Conservation (phyloP, 2,113 vertebrate species). For the Larimichthys polyactis region DNA sequence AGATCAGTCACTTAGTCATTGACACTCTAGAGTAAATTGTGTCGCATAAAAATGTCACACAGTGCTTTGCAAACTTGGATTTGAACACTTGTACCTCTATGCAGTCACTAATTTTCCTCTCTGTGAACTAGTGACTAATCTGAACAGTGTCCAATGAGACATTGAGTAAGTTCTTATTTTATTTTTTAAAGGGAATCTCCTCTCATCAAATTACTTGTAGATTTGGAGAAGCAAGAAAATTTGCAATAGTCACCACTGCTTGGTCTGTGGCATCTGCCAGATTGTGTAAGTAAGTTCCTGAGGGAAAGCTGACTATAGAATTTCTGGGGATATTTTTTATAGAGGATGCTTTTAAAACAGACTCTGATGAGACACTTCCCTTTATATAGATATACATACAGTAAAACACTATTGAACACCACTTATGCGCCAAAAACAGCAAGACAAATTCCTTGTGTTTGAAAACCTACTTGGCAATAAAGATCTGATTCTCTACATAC, state of each 20-base stretch:
- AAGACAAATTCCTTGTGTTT: too few relatives aligned
- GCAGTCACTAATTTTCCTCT: background rate
- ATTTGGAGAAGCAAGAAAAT: too few relatives aligned
- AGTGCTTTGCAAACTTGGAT: background rate
- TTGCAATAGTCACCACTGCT: too few relatives aligned
- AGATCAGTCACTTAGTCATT: background rate
- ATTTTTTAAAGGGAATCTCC: too few relatives aligned
- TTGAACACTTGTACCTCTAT: background rate
- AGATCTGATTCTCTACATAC: conserved; percentile 78
- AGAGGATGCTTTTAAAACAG: background rate
- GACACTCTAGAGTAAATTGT: background rate
- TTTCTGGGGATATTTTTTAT: background rate
- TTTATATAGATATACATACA: background rate
- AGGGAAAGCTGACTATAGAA: background rate
- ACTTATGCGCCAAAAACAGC: too few relatives aligned
- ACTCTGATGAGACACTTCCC: background rate
- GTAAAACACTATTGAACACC: background rate
- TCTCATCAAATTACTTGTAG: too few relatives aligned
- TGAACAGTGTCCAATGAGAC: too few relatives aligned
- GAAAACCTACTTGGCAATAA: too few relatives aligned
- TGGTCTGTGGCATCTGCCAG: background rate
- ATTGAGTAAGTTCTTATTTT: too few relatives aligned
- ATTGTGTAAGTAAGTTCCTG: background rate
- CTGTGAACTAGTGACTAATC: too few relatives aligned
- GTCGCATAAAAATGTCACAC: background rate